These are phyloP conservation scores for Panzeria rudis DNA, from an alignment of 2,888 invertebrate genomes.

Conservation along the genomic window DNA sequence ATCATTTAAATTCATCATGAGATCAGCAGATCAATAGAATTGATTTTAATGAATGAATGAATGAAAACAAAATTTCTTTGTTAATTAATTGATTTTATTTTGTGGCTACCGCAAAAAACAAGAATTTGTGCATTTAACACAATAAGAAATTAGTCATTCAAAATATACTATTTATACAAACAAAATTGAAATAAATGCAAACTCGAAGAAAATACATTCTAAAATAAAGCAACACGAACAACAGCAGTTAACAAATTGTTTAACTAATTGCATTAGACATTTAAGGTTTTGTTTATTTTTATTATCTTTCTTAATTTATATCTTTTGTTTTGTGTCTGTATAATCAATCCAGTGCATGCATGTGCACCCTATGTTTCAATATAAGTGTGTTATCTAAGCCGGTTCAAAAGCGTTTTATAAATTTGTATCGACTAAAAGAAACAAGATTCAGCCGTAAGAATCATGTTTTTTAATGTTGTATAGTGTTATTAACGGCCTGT, in stretches of 20 bases:
- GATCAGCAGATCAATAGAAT: conserved; percentile 37
- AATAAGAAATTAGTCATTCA: conserved; percentile 31
- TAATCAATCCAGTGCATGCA: not conserved
- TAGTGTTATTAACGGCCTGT: no score
- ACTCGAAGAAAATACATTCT: not conserved
- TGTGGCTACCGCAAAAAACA: not conserved
- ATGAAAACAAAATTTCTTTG: conserved; percentile 39
- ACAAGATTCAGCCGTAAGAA: no score
- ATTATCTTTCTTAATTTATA: conserved; percentile 3
- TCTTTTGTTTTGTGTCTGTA: not conserved
- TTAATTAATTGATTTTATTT: conserved; percentile 42
- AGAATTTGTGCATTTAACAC: conserved; percentile 28
- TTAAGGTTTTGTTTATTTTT: conserved; percentile 37
- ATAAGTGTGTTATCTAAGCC: no score
- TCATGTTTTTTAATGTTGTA: no score
- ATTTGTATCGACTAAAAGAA: no score
- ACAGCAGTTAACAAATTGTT: conserved; percentile 40
- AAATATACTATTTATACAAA: not conserved
- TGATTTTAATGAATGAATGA: conserved; percentile 58
- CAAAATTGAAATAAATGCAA: not conserved
- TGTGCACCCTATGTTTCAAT: not conserved
- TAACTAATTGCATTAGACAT: conserved; percentile 53
- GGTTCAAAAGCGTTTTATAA: no score
- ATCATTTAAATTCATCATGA: conserved; percentile 6
- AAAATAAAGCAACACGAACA: conserved; percentile 2